These are phyloP conservation scores for Anguilla megastoma DNA, from an alignment of 2,797 vertebrate species.

Conservation along the genomic window DNA sequence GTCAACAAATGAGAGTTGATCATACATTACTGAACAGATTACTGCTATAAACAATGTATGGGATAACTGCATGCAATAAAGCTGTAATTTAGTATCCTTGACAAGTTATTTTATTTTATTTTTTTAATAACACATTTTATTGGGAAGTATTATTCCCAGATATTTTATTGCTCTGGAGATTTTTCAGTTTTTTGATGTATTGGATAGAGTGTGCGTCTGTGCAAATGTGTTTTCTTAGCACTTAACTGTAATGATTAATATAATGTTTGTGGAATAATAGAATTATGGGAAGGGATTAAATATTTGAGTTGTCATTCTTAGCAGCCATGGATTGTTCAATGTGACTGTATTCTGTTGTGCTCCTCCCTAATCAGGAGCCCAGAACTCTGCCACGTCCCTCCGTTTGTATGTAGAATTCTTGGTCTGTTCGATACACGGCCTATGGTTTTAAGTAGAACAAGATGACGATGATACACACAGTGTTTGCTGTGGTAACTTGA, in stretches of 20 bases:
- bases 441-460: conserved; percentile 8
- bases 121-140: not conserved
- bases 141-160: not conserved
- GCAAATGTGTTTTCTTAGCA: not conserved
- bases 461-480: not conserved
- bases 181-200: not conserved
- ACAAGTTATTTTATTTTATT: not conserved
- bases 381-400: conserved; percentile 57
- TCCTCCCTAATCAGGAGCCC: conserved; percentile 72
- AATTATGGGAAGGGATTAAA: too few species aligned
- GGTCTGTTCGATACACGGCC: not conserved
- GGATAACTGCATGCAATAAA: not conserved
- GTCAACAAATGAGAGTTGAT: not conserved
- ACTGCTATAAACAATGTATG: not conserved
- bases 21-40: not conserved
- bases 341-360: conserved; percentile 28
- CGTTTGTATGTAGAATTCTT: conserved; percentile 19
- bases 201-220: not conserved
- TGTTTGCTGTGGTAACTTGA: not conserved
- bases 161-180: not conserved
- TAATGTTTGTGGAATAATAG: conserved; percentile 29
- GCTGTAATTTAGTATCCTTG: not conserved
- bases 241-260: not conserved
- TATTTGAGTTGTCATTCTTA: too few species aligned
- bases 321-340: too few species aligned